Evolutionary conservation across 2,888 invertebrate genomes (phyloP).

Genomic region (Metopia argyrocephala): DNA sequence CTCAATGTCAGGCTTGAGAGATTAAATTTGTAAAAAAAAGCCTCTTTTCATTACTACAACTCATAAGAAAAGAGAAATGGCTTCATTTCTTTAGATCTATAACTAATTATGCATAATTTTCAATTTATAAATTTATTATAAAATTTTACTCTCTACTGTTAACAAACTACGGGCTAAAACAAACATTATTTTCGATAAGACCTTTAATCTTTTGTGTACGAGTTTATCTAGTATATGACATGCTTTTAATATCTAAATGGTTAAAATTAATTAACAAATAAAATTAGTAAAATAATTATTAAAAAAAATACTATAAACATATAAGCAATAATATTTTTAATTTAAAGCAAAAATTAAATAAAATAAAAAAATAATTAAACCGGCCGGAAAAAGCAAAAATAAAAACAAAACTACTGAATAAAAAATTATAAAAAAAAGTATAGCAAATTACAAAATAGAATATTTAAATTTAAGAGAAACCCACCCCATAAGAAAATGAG

Average conservation of each 20-base stretch:
- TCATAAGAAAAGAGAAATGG: too few species aligned
- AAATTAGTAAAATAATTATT: constrained; percentile 13
- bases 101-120: too few species aligned
- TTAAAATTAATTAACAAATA: constrained; percentile 52
- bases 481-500: constrained; percentile 77
- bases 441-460: constrained; percentile 41
- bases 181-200: constrained; percentile 3
- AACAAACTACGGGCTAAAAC: not conserved
- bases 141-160: constrained; percentile 4
- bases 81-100: too few species aligned
- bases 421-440: constrained; percentile 36
- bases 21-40: too few species aligned
- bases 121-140: too few species aligned
- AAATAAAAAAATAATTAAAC: constrained; percentile 40
- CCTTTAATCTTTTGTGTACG: constrained; percentile 16
- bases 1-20: too few species aligned
- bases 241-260: constrained; percentile 4
- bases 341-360: constrained; percentile 27
- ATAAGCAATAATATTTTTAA: constrained; percentile 37
- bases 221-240: constrained; percentile 25
- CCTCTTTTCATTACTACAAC: too few species aligned
- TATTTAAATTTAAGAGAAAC: constrained; percentile 61
- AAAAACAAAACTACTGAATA: constrained; percentile 24
- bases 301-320: constrained; percentile 6
- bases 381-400: constrained; percentile 29